These are phyloP conservation scores for Champsocephalus esox DNA, from an alignment of 2,797 vertebrate genomes.

Conservation along the genomic window DNA sequence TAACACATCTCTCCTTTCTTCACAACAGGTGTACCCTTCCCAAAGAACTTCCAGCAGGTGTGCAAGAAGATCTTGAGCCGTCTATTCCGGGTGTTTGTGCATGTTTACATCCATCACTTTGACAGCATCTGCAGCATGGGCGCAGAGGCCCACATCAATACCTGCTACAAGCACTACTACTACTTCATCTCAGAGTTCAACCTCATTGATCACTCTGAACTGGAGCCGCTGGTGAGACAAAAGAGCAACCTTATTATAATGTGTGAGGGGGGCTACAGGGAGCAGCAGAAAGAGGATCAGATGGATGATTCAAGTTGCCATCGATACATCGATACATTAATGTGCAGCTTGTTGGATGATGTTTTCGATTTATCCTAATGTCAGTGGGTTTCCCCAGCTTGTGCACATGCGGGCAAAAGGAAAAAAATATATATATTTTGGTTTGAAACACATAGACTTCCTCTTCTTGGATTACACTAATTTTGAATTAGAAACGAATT, in stretches of 20 bases:
- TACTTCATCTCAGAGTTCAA: slow-evolving; percentile 98
- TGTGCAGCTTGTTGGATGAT: slow-evolving; percentile 7
- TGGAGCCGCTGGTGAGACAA: slow-evolving; percentile 94
- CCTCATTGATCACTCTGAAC: slow-evolving; percentile 94
- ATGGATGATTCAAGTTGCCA: slow-evolving; percentile 22
- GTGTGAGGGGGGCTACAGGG: slow-evolving; percentile 9
- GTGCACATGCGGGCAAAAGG: not conserved
- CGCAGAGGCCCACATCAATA: slow-evolving; percentile 97
- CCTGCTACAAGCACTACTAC: slow-evolving; percentile 99
- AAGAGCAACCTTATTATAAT: slow-evolving; percentile 6
- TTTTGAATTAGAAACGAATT: slow-evolving; percentile 12
- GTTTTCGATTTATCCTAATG: not conserved
- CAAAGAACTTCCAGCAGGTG: slow-evolving; percentile 98
- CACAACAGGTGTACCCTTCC: slow-evolving; percentile 93
- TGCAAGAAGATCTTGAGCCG: slow-evolving; percentile 98
- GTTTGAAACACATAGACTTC: not conserved
- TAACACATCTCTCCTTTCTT: slow-evolving; percentile 32
- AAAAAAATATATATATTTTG: not conserved
- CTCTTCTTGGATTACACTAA: slow-evolving; percentile 22
- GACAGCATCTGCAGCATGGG: slow-evolving; percentile 97
- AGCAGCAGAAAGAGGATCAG: slow-evolving; percentile 1
- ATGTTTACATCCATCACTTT: slow-evolving; percentile 99
- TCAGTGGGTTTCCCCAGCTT: not conserved
- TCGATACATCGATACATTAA: not conserved
- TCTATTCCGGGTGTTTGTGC: slow-evolving; percentile 97